Evolutionary conservation across 2,113 vertebrate genomes (phyloP), one percentile per base, ranked within the genome.

Genomic region (Abramis brama): DNA sequence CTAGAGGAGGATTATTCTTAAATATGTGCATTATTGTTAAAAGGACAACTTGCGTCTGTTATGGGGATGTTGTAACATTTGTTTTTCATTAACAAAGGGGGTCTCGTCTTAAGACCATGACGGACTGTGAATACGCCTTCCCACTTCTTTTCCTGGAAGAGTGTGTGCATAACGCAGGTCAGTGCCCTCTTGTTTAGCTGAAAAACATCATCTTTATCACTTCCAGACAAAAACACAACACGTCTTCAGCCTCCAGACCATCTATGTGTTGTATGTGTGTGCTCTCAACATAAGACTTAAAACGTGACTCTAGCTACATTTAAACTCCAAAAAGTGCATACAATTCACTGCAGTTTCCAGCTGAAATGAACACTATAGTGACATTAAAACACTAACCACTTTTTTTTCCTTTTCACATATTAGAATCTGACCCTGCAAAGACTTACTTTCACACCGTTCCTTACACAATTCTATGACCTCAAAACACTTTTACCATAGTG

Each of bases 11-110:
- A 57, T 80, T 47, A 21, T 84, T 2, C 71, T 19, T 80, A 66
- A 39, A 25, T 23, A 64, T 52, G 23, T 82, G 59, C 45, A 10
- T 76, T 87, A 86, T 52, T 77, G 45, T 62, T n/a, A 82, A 79
- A 74, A 78, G 77, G 64, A 70, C 43, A 52, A 78, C 33, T 50
- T 84, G 36, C 62, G 62, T 76, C 82, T 62, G 71, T 78, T 60
- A 86, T 57, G 88, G 64, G 64, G 86, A 74, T 78, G 81, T 70
- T 86, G 79, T 57, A 57, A 92, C 94, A 92, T 90, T 86, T 92
- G 93, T 90, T 87, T 86, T 89, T 91, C 43, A 93, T 93, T 93
- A 93, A 62, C 84, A 62, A 86, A 60, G 13, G 0, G 85, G 91
- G 89, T 88, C 90, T 91, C 82, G 85, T 87, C 76, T 77, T 59